phyloP scores from a whole-genome alignment of 2,113 vertebrate genomes.

The Pteronura brasiliensis region DNA sequence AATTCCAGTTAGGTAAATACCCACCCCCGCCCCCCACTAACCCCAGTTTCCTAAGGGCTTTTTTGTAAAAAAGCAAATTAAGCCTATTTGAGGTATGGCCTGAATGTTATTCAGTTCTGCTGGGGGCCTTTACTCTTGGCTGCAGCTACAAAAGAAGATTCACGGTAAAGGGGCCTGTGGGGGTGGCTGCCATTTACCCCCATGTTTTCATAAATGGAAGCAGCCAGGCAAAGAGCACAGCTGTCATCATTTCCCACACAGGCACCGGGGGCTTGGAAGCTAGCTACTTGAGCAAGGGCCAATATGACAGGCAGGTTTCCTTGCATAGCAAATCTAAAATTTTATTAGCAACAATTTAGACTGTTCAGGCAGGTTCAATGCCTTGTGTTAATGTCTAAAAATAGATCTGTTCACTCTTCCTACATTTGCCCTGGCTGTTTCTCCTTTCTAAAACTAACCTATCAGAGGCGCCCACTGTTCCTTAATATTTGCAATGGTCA shows the following conservation, averaged over 20 bases:
- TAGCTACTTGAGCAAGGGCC: slow-evolving; percentile 35
- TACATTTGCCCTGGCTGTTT: neutral
- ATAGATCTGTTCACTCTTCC: neutral
- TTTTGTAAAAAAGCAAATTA: slow-evolving; percentile 29
- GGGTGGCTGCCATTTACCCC: slow-evolving; percentile 37
- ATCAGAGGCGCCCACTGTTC: neutral
- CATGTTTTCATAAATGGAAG: slow-evolving; percentile 64
- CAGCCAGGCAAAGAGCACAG: slow-evolving; percentile 61
- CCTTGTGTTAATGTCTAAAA: slow-evolving; percentile 3
- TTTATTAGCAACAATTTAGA: slow-evolving; percentile 44
- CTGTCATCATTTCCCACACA: slow-evolving; percentile 43
- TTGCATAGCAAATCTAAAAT: slow-evolving; percentile 23
- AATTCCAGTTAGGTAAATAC: neutral
- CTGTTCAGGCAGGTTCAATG: neutral
- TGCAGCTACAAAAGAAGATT: slow-evolving; percentile 34
- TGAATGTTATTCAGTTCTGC: neutral
- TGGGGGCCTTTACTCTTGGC: slow-evolving; percentile 37
- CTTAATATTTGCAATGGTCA: slow-evolving; percentile 22
- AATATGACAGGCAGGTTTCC: slow-evolving; percentile 10
- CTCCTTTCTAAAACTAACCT: neutral
- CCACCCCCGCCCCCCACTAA: no score
- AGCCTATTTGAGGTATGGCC: neutral
- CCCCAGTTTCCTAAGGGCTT: neutral
- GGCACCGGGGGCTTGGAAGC: neutral
- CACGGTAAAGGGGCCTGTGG: slow-evolving; percentile 13